These are phyloP conservation scores for Artemia franciscana DNA, from an alignment of 1,140 invertebrate species.

Conservation along the genomic window DNA sequence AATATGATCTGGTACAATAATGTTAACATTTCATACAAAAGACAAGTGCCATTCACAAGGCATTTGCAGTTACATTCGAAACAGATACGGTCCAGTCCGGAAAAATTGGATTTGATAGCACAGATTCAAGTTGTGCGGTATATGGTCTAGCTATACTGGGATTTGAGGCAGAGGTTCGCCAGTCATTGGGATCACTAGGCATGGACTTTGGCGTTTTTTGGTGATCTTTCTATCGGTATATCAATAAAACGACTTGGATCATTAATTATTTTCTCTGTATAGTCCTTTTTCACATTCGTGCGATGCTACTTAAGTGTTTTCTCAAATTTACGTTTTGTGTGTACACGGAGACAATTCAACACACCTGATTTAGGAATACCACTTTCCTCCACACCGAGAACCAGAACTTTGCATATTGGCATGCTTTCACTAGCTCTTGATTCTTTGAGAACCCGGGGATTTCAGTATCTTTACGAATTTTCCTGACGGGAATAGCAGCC, in stretches of 20 bases:
- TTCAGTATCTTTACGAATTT: too few relatives aligned
- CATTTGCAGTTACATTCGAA: not conserved
- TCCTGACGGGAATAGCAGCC: too few relatives aligned
- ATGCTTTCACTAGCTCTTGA: too few relatives aligned
- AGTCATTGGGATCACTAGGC: too few relatives aligned
- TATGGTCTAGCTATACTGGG: not conserved
- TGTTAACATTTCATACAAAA: not conserved
- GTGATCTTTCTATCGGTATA: too few relatives aligned
- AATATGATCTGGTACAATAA: not conserved
- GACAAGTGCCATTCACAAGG: not conserved
- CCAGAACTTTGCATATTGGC: too few relatives aligned
- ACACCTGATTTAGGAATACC: not conserved
- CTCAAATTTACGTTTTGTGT: not conserved
- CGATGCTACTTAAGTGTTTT: not conserved
- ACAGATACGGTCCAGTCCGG: too few relatives aligned
- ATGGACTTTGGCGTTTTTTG: too few relatives aligned
- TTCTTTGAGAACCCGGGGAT: too few relatives aligned
- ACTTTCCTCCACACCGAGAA: not conserved
- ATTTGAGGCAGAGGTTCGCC: not conserved
- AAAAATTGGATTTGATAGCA: not conserved
- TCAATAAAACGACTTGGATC: too few relatives aligned
- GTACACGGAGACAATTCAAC: not conserved
- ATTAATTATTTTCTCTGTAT: not conserved
- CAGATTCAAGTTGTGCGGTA: not conserved
- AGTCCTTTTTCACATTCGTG: not conserved